Conservation (phyloP, 1,140 invertebrate species). For the Tetragonula clypearis region DNA sequence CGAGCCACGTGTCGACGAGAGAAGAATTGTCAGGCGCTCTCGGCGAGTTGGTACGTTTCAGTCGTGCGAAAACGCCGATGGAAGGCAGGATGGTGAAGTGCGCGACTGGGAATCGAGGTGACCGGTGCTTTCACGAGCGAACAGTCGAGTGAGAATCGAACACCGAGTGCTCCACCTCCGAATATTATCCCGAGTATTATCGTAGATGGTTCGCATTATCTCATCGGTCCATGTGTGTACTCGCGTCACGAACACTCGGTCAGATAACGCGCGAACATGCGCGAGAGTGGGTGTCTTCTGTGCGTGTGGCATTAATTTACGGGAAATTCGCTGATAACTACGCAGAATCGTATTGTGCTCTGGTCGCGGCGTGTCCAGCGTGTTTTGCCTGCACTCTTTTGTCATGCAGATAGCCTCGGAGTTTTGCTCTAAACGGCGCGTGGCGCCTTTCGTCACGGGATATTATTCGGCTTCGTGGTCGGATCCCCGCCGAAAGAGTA, state of each 20-base stretch:
- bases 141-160: background rate
- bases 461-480: slow-evolving; percentile 40
- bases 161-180: slow-evolving; percentile 13
- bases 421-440: slow-evolving; percentile 47
- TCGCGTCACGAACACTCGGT: background rate
- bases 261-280: background rate
- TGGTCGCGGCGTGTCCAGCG: slow-evolving; percentile 29
- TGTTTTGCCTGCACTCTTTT: slow-evolving; percentile 49
- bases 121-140: background rate
- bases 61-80: no score
- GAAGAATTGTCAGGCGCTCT: background rate
- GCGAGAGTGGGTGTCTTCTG: background rate
- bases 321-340: slow-evolving; percentile 60
- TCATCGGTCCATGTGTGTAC: slow-evolving; percentile 14
- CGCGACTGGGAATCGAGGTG: background rate
- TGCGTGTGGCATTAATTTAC: slow-evolving; percentile 52
- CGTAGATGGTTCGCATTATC: slow-evolving; percentile 27
- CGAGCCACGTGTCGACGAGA: slow-evolving; percentile 11
- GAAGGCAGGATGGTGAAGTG: no score
- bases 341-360: slow-evolving; percentile 54
- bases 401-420: slow-evolving; percentile 48
- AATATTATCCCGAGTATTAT: slow-evolving; percentile 31
- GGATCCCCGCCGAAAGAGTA: slow-evolving; percentile 29
- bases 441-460: slow-evolving; percentile 23
- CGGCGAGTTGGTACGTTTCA: background rate